Base-by-base conservation (phyloP, 2,113 vertebrate genomes). In the Physeter macrocephalus region DNA sequence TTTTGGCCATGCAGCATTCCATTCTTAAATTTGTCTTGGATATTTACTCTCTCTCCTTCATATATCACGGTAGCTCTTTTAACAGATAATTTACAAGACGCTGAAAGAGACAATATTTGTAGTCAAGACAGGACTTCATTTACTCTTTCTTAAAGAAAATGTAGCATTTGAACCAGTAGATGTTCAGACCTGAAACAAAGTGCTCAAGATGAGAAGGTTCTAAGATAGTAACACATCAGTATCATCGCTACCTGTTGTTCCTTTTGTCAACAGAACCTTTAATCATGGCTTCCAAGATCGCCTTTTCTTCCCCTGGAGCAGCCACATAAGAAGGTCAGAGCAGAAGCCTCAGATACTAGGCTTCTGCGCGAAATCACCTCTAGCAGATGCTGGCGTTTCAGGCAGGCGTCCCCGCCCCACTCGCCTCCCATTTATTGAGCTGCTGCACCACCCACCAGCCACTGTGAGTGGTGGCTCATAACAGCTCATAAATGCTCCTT, bases 41-140 rank as follows among this genome's bases (percentile, higher is more conserved):
- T 98, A 96, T 98, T 99, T 8, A 99, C 97, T 98, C 98, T 99
- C 94, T 97, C 98, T 0, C 97, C 97, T 0, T 99, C 98, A 95
- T 99, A 99, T 69, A 99, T 95, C 34, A 99, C 99, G 1, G 99
- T 99, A 7, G 99, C 99, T 98, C 98, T 99, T 95, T 99, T 98
- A 72, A 99, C 98, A 75, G 98, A 96, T 86, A 99, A 97, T 77
- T 96, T 98, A 94, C 99, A 99, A 6, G 99, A 99, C 52, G 99
- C 99, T 99, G 98, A 46, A 91, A 95, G 93, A 93, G 36, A 96
- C 61, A 64, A 29, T 36, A 4, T 62, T 61, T 69, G 15, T 27
- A 64, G 85, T 90, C 71, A 94, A 90, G 62, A 80, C 36, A 21
- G 36, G 57, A 29, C 17, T 72, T 77, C 21, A 31, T 6, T n/a